phyloP scores from a whole-genome alignment of 2,888 invertebrate genomes.

The Oasisia sp. region DNA sequence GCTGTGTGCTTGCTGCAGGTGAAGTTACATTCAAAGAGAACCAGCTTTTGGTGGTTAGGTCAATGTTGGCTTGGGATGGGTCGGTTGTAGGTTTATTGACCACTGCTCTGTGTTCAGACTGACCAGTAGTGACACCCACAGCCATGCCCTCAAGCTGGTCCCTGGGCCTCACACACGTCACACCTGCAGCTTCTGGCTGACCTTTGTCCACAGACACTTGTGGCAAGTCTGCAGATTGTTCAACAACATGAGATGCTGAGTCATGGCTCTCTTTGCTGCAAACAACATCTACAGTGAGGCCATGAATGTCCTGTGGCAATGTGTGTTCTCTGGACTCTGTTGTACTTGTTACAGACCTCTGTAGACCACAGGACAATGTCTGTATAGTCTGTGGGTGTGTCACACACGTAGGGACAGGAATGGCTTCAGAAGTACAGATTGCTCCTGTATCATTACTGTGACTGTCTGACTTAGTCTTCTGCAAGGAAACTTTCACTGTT shows the following conservation, averaged over 20 bases:
- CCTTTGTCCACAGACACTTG: background rate
- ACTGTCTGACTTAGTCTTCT: background rate
- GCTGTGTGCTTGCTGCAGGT: background rate
- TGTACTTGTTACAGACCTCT: background rate
- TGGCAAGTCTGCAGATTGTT: background rate
- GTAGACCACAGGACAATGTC: background rate
- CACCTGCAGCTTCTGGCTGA: background rate
- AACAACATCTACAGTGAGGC: background rate
- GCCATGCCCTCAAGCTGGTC: background rate
- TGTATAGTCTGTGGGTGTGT: background rate
- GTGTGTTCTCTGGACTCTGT: background rate
- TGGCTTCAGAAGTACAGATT: background rate
- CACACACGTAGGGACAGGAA: background rate
- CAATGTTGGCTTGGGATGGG: background rate
- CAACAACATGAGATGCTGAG: background rate
- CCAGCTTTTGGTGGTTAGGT: background rate
- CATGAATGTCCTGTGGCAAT: background rate
- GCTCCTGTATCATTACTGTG: background rate
- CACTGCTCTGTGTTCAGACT: background rate
- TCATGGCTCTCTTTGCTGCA: background rate
- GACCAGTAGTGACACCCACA: background rate
- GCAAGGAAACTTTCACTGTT: background rate
- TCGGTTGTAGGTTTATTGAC: background rate
- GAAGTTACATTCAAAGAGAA: background rate
- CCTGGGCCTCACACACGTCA: background rate